A percentile compares a stretch with the other conserved stretches of the same genome.
Evolutionary conservation across 2,888 invertebrate species (phyloP).

Genomic region (Ophioninae sp.): DNA sequence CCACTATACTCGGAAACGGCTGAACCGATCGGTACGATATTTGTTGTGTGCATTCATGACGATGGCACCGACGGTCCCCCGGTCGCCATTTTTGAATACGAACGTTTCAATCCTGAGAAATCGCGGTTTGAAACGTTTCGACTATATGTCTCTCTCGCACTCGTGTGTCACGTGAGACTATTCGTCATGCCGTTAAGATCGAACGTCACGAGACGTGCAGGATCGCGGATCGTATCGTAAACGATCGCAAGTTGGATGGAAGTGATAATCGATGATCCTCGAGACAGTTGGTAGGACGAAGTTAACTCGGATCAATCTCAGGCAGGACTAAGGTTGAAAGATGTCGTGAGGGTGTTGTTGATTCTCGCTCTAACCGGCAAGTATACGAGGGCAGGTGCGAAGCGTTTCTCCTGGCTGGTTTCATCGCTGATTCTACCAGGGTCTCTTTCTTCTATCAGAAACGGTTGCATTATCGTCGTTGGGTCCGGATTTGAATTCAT

Average conservation of each 20-base stretch:
- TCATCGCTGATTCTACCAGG: slow-evolving; percentile 67
- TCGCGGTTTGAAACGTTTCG: too few relatives aligned
- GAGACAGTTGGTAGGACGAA: not conserved
- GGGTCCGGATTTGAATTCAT: slow-evolving; percentile 77
- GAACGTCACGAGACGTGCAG: not conserved
- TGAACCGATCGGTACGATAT: too few relatives aligned
- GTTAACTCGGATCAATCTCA: slow-evolving; percentile 78
- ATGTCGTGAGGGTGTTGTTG: slow-evolving; percentile 92
- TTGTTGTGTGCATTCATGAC: too few relatives aligned
- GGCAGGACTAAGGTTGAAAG: slow-evolving; percentile 96
- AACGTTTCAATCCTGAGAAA: too few relatives aligned
- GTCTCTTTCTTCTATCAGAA: slow-evolving; percentile 88
- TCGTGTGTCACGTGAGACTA: not conserved
- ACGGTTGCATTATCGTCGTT: slow-evolving; percentile 95
- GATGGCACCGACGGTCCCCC: too few relatives aligned
- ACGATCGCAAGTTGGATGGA: not conserved
- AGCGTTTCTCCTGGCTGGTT: slow-evolving; percentile 82
- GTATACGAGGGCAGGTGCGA: slow-evolving; percentile 96
- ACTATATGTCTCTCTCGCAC: not conserved
- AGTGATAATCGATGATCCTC: slow-evolving; percentile 6
- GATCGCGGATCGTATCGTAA: not conserved
- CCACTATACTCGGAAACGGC: too few relatives aligned
- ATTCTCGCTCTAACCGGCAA: slow-evolving; percentile 95
- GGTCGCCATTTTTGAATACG: too few relatives aligned
- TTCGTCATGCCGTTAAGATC: not conserved